Base-by-base conservation (phyloP, 2,113 vertebrate species). In the Entomyzon cyanotis region DNA sequence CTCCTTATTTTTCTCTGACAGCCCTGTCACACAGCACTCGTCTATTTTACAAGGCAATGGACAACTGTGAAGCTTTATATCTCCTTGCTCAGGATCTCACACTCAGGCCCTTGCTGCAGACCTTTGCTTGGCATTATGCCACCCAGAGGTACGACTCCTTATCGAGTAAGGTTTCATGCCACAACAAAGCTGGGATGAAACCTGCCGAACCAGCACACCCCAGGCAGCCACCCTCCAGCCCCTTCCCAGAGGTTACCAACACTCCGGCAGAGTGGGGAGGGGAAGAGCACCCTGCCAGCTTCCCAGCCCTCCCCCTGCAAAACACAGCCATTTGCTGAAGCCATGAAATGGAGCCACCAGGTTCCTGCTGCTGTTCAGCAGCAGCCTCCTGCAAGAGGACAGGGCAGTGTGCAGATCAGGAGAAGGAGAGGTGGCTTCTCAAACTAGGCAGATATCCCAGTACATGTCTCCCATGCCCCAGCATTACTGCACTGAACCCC, bases 71-170 rank as follows among this genome's bases (percentile, higher is more conserved):
- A 58, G 49, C 62, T 73, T 71, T 46, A 0, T 4, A 76, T n/a
- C 69, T 67, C 58, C 11, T 39, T 25, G 59, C 82, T 84, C 0
- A 0, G 21, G 50, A 70, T 55, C 35, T 58, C 59, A 16, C 46
- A 17, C 56, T 33, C 0, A 1, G 56, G 47, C 53, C 53, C 58
- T 78, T 0, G 0, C 41, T 28, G 35, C 84, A 50, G 81, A 64
- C 46, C 42, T 44, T 46, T 42, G 46, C 52, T 56, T 56, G 73
- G 87, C 10, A 0, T 68, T 44, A 22, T 59, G 39, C 56, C 65
- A 67, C 73, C 39, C 80, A 42, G 74, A 87, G 77, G 74, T 84
- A 84, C 0, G 15, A 56, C 5, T 62, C 44, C 65, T 60, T 68
- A 22, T 9, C 13, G 8, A 65, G 70, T 7, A 62, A 56, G 16